A percentile compares a stretch with the other conserved stretches of the same genome.
phyloP scores from a whole-genome alignment of 2,113 vertebrate species.

The Cololabis saira region DNA sequence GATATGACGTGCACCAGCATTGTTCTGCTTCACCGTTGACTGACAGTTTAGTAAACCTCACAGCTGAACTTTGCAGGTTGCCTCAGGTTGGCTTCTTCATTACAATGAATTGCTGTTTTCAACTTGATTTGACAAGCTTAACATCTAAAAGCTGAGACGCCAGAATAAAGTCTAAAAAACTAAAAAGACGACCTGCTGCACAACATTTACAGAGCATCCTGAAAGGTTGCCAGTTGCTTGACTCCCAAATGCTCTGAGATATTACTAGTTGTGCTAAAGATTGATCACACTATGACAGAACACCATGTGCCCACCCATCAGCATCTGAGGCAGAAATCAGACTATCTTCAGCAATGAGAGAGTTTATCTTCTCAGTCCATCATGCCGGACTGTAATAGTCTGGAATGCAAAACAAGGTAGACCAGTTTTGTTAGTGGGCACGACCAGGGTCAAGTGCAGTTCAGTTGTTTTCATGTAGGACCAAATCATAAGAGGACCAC shows the following conservation, averaged over 20 bases:
- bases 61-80: background rate
- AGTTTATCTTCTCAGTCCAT: slow-evolving; percentile 8
- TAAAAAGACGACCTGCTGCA: background rate
- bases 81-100: background rate
- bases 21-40: no score
- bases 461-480: background rate
- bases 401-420: slow-evolving; percentile 14
- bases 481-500: no score
- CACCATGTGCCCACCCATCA: no score
- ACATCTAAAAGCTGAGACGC: background rate
- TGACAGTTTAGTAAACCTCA: background rate
- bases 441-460: background rate
- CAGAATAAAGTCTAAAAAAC: background rate
- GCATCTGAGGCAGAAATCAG: slow-evolving; percentile 12
- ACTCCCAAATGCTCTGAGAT: no score
- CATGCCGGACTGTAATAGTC: slow-evolving; percentile 7
- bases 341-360: background rate
- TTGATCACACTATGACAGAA: no score
- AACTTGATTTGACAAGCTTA: background rate
- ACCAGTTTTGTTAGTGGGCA: background rate
- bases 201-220: no score
- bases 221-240: no score
- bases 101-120: background rate
- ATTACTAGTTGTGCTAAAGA: no score
- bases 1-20: background rate